A percentile compares a stretch with the other conserved stretches of the same genome.
Conservation (phyloP, 2,113 vertebrate genomes). For the Opisthocomus hoazin region DNA sequence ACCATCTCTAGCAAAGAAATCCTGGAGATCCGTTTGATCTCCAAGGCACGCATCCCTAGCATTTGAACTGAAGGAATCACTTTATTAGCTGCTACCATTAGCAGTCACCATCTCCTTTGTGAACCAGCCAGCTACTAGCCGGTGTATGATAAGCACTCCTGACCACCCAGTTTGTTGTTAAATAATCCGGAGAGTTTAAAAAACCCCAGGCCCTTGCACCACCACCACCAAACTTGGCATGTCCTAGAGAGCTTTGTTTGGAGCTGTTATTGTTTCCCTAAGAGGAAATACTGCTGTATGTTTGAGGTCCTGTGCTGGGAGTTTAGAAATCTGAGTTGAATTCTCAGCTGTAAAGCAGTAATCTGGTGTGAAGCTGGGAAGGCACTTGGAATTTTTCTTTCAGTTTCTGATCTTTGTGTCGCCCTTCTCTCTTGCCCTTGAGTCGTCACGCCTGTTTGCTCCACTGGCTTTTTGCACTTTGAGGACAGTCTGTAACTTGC, state of each 20-base stretch:
- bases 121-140: background rate
- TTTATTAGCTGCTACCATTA: background rate
- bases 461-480: background rate
- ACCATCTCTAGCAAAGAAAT: background rate
- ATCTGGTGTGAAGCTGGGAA: background rate
- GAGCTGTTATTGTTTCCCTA: background rate
- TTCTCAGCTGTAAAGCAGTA: background rate
- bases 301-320: background rate
- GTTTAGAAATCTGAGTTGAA: background rate
- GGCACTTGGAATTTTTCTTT: background rate
- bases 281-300: background rate
- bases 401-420: background rate
- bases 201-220: background rate
- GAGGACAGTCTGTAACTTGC: background rate
- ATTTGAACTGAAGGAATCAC: background rate
- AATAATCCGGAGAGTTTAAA: background rate
- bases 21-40: background rate
- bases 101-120: background rate
- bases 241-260: background rate
- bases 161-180: conserved; percentile 45
- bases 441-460: rapidly evolving
- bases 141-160: background rate
- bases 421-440: background rate
- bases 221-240: background rate
- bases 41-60: background rate